These are phyloP conservation scores for Euglossa dilemma DNA, from an alignment of 1,140 invertebrate species.

Conservation along the genomic window DNA sequence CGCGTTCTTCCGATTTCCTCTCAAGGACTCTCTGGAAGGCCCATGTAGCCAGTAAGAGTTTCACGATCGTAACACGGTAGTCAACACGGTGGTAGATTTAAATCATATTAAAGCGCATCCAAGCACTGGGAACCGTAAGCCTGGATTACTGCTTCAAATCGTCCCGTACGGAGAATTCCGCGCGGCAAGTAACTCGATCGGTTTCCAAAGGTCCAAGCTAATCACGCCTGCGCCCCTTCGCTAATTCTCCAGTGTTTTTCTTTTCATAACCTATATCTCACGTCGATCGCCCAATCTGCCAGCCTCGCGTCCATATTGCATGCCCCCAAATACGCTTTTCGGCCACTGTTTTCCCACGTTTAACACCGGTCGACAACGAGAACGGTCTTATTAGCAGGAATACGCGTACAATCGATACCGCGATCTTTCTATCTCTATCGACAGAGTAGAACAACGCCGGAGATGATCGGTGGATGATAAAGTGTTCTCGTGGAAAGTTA, in stretches of 20 bases:
- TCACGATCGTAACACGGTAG: slow-evolving; percentile 66
- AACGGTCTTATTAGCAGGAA: neutral
- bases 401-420: neutral
- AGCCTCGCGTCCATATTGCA: neutral
- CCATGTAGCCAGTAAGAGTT: slow-evolving; percentile 35
- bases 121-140: slow-evolving; percentile 58
- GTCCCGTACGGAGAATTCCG: slow-evolving; percentile 54
- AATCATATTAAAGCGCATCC: slow-evolving; percentile 70
- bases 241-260: neutral
- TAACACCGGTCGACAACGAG: neutral
- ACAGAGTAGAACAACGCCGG: slow-evolving; percentile 21
- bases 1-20: slow-evolving; percentile 25
- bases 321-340: neutral
- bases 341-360: neutral
- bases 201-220: slow-evolving; percentile 26
- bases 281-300: no score
- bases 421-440: slow-evolving; percentile 35
- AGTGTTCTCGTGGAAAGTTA: slow-evolving; percentile 64
- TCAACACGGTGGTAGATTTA: slow-evolving; percentile 64
- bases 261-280: neutral
- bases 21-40: slow-evolving; percentile 60
- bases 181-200: slow-evolving; percentile 56
- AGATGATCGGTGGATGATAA: slow-evolving; percentile 56
- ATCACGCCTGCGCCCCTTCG: slow-evolving; percentile 1
- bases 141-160: slow-evolving; percentile 60